Conservation (phyloP, 92 coral and sea anemone species). For the Porites divaricata region DNA sequence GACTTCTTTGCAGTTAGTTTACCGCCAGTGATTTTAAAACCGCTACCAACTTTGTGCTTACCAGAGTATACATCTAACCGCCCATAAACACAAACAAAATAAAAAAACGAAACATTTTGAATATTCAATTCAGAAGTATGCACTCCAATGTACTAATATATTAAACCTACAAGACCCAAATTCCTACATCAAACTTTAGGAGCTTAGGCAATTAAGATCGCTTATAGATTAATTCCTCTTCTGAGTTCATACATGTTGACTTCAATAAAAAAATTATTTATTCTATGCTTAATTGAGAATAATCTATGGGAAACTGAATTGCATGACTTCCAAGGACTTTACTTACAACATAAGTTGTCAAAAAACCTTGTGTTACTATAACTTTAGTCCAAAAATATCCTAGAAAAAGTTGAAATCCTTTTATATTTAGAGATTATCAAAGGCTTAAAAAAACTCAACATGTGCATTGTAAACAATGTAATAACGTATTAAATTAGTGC, state of each 20-base stretch:
- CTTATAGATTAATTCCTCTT: background rate
- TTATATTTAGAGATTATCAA: background rate
- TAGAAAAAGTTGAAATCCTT: constrained; percentile 18
- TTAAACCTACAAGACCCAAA: background rate
- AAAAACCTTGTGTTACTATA: background rate
- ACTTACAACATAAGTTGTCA: background rate
- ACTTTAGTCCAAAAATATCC: constrained; percentile 7
- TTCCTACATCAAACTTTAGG: no score
- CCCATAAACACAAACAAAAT: background rate
- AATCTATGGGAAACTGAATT: background rate
- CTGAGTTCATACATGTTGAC: background rate
- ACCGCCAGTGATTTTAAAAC: background rate
- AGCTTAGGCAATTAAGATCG: background rate
- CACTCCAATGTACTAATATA: background rate
- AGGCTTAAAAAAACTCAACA: constrained; percentile 3
- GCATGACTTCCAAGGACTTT: background rate
- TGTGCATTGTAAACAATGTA: constrained; percentile 23
- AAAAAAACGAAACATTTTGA: background rate
- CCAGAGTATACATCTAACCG: background rate
- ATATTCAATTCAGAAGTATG: background rate
- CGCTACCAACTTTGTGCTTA: background rate
- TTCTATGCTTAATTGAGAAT: background rate
- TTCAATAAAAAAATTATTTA: background rate
- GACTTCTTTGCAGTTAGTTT: background rate
- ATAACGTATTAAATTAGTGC: constrained; percentile 11